Conservation (phyloP, 2,113 vertebrate genomes). For the Antennarius striatus region DNA sequence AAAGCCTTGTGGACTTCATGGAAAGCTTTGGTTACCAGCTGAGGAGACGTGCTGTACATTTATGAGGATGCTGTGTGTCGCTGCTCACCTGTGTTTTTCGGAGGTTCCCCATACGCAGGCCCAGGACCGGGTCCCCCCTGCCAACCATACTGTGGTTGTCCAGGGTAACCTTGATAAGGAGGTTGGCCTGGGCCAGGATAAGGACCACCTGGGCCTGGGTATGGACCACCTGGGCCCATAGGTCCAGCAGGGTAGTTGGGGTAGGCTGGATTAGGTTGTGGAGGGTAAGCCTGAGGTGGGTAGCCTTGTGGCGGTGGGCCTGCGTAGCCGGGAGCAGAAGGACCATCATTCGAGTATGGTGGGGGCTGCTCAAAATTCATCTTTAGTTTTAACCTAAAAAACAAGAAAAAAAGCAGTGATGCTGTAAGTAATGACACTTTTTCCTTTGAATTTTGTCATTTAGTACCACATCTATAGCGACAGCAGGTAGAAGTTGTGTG, state of each 20-base stretch:
- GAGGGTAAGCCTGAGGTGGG: conserved; percentile 75
- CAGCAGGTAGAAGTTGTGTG: neutral
- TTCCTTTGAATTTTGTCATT: neutral
- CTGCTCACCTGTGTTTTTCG: conserved; percentile 92
- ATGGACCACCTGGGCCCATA: conserved; percentile 80
- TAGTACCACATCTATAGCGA: neutral
- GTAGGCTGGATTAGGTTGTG: conserved; percentile 77
- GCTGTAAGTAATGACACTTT: neutral
- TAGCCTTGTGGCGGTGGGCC: conserved; percentile 62
- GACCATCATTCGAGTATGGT: conserved; percentile 85
- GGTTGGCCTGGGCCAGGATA: conserved; percentile 77
- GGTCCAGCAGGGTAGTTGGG: conserved; percentile 80
- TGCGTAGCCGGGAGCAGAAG: conserved; percentile 84
- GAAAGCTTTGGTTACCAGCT: neutral
- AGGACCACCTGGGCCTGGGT: conserved; percentile 76
- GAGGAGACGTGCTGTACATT: neutral
- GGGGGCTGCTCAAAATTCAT: conserved; percentile 92
- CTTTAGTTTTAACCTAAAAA: conserved; percentile 67
- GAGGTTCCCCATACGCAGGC: conserved; percentile 84
- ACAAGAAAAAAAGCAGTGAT: conserved; percentile 23
- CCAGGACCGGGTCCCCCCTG: conserved; percentile 85
- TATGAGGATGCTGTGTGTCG: neutral
- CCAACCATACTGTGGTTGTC: conserved; percentile 86
- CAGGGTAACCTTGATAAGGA: conserved; percentile 76
- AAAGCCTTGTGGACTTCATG: neutral